phyloP scores from a whole-genome alignment of 2,113 vertebrate genomes.

The Cephalopterus ornatus region DNA sequence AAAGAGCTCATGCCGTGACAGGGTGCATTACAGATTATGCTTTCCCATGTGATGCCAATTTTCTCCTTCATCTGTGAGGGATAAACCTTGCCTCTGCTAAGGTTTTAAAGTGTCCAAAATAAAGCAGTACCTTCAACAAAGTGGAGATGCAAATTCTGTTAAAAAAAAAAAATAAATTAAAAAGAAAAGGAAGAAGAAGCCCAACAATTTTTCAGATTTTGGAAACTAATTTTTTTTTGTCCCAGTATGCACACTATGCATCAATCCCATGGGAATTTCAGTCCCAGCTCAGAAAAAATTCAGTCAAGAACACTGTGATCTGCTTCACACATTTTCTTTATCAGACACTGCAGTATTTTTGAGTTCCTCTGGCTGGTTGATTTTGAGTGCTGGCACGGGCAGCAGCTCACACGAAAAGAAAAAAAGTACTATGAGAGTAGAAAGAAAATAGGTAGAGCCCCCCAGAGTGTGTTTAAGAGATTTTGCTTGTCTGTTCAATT shows the following conservation, averaged over 20 bases:
- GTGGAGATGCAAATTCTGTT: background rate
- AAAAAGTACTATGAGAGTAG: background rate
- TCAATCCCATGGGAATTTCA: background rate
- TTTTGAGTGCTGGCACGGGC: background rate
- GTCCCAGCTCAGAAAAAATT: background rate
- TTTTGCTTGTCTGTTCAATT: slow-evolving; percentile 40
- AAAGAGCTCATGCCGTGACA: slow-evolving; percentile 62
- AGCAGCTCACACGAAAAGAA: background rate
- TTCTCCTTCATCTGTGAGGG: slow-evolving; percentile 35
- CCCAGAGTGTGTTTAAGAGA: background rate
- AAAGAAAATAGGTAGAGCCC: slow-evolving; percentile 29
- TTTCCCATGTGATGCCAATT: slow-evolving; percentile 38
- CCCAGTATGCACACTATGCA: background rate
- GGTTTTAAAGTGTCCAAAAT: background rate
- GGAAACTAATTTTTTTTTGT: background rate
- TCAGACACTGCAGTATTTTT: background rate
- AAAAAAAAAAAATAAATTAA: background rate
- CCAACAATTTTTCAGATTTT: background rate
- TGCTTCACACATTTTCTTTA: background rate
- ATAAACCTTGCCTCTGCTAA: background rate
- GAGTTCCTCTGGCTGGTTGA: background rate
- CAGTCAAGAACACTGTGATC: background rate
- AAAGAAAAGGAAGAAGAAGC: background rate
- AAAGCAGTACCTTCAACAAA: background rate
- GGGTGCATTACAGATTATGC: slow-evolving; percentile 40